A percentile compares a stretch with the other conserved stretches of the same genome.
phyloP scores from a whole-genome alignment of 2,797 vertebrate species.

The Garrulus glandarius region DNA sequence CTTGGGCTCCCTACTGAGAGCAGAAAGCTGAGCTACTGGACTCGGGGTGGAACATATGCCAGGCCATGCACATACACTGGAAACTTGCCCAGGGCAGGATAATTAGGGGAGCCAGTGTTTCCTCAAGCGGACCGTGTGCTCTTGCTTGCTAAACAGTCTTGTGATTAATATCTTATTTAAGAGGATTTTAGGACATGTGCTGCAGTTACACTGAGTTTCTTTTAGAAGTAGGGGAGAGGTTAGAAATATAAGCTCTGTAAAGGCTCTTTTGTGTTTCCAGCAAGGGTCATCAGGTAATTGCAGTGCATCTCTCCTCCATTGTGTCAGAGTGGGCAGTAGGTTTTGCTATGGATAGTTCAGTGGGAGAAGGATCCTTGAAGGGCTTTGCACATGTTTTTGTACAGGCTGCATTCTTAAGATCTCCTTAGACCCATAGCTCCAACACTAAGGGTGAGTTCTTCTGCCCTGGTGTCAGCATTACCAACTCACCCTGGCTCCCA shows the following conservation, averaged over 20 bases:
- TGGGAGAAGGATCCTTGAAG: background rate
- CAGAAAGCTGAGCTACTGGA: background rate
- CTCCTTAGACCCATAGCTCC: background rate
- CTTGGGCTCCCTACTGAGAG: background rate
- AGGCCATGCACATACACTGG: background rate
- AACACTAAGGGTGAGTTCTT: background rate
- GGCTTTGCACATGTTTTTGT: background rate
- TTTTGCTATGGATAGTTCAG: background rate
- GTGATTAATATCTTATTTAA: slow-evolving; percentile 48
- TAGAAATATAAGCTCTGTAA: background rate
- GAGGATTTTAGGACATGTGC: slow-evolving; percentile 40
- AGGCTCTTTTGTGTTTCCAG: background rate
- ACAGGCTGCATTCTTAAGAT: background rate
- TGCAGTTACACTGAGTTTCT: background rate
- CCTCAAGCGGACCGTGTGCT: fast-evolving
- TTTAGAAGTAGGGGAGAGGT: slow-evolving; percentile 5
- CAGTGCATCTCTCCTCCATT: background rate
- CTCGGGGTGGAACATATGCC: background rate
- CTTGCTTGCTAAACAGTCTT: slow-evolving; percentile 10
- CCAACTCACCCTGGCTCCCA: background rate
- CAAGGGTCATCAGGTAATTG: background rate
- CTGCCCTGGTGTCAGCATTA: background rate
- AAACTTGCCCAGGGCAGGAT: slow-evolving; percentile 15
- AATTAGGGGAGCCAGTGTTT: background rate
- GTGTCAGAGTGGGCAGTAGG: background rate